These are phyloP conservation scores for Adelognathus sp. DNA, from an alignment of 2,888 invertebrate species.

Conservation along the genomic window DNA sequence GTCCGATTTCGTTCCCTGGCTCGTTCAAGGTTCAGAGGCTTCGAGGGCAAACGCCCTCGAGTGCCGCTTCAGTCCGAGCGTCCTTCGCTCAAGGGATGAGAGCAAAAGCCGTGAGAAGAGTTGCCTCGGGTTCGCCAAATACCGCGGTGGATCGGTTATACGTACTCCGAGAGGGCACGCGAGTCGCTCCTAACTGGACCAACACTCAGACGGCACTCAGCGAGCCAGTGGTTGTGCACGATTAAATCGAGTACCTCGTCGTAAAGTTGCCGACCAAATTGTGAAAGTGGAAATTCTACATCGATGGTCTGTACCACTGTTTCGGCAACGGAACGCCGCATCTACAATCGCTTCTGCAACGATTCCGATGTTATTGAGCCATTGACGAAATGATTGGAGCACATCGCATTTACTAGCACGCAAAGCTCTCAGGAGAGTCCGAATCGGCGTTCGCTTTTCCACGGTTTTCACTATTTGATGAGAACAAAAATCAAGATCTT, in stretches of 20 bases:
- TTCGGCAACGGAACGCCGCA: neutral
- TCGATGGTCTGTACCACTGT: neutral
- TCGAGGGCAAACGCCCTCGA: conserved; percentile 53
- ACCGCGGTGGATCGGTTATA: neutral
- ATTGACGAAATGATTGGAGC: no score
- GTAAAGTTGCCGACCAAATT: conserved; percentile 34
- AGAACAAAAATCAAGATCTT: no score
- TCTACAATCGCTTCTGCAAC: neutral
- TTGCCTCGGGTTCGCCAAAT: conserved; percentile 29
- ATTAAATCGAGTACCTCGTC: conserved; percentile 64
- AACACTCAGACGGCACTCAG: conserved; percentile 55
- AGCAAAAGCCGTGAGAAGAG: conserved; percentile 36
- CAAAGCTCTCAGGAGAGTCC: no score
- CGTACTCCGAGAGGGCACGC: conserved; percentile 20
- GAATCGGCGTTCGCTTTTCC: no score
- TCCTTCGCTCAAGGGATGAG: conserved; percentile 24
- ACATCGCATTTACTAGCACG: no score
- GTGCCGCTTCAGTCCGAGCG: conserved; percentile 50
- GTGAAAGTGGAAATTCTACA: neutral
- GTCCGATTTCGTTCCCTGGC: conserved; percentile 62
- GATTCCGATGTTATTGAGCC: neutral
- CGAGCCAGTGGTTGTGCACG: conserved; percentile 63
- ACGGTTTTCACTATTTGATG: no score
- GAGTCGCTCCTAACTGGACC: conserved; percentile 42
- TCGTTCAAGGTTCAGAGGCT: conserved; percentile 60